These are phyloP conservation scores for Cryptomyrus ogoouensis DNA, from an alignment of 2,113 vertebrate genomes.

Conservation along the genomic window DNA sequence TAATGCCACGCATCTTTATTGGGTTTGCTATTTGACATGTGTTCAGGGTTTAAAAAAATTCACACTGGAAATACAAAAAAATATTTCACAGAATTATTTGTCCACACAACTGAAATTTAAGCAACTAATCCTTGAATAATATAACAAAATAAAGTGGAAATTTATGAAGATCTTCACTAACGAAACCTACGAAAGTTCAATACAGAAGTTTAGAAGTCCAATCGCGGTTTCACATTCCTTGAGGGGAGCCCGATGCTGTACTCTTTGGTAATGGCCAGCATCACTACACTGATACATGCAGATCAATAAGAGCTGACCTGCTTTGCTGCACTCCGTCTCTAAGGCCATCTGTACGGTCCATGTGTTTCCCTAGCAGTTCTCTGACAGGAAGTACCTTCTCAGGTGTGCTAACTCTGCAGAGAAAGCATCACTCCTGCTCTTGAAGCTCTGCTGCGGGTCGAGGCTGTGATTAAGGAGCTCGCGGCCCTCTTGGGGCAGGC, in stretches of 20 bases:
- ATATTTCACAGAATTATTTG: neutral
- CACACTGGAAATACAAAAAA: neutral
- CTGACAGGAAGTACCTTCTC: conserved; percentile 29
- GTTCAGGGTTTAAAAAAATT: neutral
- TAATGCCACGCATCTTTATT: neutral
- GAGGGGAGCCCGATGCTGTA: neutral
- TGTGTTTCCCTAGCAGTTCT: conserved; percentile 18
- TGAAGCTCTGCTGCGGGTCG: conserved; percentile 28
- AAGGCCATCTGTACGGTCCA: neutral
- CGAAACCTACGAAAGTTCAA: neutral
- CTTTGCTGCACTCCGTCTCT: neutral
- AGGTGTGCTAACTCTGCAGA: conserved; percentile 25
- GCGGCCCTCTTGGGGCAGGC: conserved; percentile 26
- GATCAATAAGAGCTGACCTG: too few relatives aligned
- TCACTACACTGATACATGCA: neutral
- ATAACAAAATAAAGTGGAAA: neutral
- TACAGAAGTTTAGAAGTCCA: neutral
- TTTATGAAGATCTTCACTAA: neutral
- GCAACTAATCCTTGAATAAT: neutral
- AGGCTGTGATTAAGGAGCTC: conserved; percentile 10
- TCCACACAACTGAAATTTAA: neutral
- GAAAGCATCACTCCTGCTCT: conserved; percentile 28
- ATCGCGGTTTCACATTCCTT: too few relatives aligned
- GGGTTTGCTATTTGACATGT: neutral
- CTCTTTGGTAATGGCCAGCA: neutral